These are phyloP conservation scores for Rhaphigaster nebulosa DNA, from an alignment of 2,888 invertebrate genomes.

Conservation along the genomic window DNA sequence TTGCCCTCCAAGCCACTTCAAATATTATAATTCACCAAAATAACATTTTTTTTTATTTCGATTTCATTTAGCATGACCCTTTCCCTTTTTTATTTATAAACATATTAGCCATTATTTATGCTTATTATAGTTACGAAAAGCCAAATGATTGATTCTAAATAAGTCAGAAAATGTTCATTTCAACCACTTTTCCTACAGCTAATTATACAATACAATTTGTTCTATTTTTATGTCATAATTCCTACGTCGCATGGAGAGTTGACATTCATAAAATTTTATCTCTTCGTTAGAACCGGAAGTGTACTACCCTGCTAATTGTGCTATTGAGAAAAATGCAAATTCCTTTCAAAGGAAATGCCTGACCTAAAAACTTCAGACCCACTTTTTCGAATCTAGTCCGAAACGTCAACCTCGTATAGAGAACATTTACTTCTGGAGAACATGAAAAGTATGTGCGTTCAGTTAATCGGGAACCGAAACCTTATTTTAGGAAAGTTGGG, in stretches of 20 bases:
- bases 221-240: not conserved
- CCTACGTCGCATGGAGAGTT: not conserved
- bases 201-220: no score
- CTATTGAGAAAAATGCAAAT: not conserved
- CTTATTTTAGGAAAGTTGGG: not conserved
- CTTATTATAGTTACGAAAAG: no score
- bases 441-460: constrained; percentile 16
- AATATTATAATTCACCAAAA: no score
- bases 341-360: not conserved
- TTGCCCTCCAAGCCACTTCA: no score
- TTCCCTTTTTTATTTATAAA: no score
- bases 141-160: no score
- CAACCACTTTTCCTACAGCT: no score
- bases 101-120: no score
- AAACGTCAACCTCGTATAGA: not conserved
- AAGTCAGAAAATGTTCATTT: no score
- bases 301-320: not conserved
- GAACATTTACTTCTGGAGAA: not conserved
- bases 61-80: no score
- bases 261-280: not conserved
- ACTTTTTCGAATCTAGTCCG: not conserved
- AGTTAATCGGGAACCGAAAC: not conserved
- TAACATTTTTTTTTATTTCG: no score
- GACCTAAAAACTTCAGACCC: not conserved
- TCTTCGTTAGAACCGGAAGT: not conserved